These are phyloP conservation scores for Crypturellus tataupa DNA, from an alignment of 2,797 vertebrate genomes.

Conservation along the genomic window DNA sequence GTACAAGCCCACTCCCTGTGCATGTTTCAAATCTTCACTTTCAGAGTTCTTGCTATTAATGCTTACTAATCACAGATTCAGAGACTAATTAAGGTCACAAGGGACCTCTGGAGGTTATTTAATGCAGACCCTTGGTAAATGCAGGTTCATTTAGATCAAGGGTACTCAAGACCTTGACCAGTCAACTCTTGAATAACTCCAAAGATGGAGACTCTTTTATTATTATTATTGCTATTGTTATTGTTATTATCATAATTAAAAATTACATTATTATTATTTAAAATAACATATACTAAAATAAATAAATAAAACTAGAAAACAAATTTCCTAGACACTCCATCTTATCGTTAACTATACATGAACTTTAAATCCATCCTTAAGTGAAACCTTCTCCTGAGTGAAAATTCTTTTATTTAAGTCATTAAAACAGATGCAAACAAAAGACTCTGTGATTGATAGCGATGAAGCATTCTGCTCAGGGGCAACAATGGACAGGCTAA, in stretches of 20 bases:
- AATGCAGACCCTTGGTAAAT: neutral
- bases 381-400: neutral
- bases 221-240: neutral
- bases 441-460: fast-evolving
- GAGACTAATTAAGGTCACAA: constrained; percentile 51
- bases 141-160: constrained; percentile 22
- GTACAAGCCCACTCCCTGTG: constrained; percentile 8
- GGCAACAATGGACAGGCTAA: neutral
- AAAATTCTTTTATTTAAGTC: neutral
- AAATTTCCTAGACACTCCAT: neutral
- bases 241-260: neutral
- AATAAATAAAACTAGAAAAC: neutral
- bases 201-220: neutral
- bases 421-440: fast-evolving
- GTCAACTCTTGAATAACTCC: neutral
- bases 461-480: neutral
- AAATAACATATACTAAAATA: neutral
- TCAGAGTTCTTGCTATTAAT: neutral
- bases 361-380: neutral
- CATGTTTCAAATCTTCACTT: constrained; percentile 29
- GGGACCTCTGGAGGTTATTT: constrained; percentile 3
- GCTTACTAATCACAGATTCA: constrained; percentile 42
- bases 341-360: neutral
- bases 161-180: neutral
- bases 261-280: neutral